Evolutionary conservation across 2,797 vertebrate genomes (phyloP).

Genomic region (Vireo griseus): DNA sequence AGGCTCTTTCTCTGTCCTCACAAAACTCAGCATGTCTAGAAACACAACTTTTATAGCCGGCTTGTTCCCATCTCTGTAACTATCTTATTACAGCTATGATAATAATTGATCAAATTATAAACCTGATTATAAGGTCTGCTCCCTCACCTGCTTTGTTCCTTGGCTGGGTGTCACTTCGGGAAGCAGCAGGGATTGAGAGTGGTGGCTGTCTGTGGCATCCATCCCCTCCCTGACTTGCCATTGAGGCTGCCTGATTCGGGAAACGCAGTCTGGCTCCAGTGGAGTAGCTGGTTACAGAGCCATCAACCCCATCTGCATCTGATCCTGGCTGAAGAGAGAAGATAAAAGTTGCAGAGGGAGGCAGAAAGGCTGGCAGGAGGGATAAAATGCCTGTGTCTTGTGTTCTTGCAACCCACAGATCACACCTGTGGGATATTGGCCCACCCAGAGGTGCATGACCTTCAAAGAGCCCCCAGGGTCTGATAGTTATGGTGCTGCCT

Average conservation of each 20-base stretch:
- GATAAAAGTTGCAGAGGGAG: background rate
- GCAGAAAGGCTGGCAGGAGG: background rate
- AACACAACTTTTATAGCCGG: background rate
- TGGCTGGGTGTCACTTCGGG: background rate
- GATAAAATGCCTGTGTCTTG: background rate
- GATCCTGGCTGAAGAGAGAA: background rate
- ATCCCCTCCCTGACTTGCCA: background rate
- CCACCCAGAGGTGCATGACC: background rate
- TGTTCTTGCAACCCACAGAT: background rate
- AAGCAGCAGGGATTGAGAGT: background rate
- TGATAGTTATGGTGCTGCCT: background rate
- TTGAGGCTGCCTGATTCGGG: background rate
- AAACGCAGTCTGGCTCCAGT: background rate
- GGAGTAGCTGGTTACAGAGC: background rate
- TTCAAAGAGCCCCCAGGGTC: background rate
- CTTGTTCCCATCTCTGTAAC: constrained; percentile 10
- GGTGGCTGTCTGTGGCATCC: background rate
- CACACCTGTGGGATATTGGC: background rate
- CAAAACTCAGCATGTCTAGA: background rate
- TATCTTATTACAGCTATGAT: background rate
- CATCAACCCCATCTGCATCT: background rate
- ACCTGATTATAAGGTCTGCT: constrained; percentile 9
- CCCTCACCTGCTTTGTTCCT: background rate
- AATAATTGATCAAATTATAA: constrained; percentile 21
- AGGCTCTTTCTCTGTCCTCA: background rate